A percentile compares a stretch with the other conserved stretches of the same genome.
Evolutionary conservation across 2,113 vertebrate species (phyloP).

Genomic region (Petaurus breviceps): DNA sequence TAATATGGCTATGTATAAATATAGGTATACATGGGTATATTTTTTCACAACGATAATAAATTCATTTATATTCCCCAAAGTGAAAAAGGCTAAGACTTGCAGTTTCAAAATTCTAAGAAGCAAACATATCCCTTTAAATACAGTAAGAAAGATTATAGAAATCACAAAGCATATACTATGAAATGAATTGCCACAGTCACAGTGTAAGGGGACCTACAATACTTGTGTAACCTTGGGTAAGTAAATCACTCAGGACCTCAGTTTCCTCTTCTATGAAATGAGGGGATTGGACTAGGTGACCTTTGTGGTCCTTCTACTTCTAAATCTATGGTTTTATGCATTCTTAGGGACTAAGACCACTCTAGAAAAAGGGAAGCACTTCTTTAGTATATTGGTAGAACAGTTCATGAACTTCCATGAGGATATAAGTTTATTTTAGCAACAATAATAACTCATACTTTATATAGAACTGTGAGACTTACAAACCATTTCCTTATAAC

Average conservation of each 20-base stretch:
- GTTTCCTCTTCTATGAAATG: background rate
- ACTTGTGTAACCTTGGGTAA: background rate
- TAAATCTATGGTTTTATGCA: background rate
- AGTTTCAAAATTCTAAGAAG: background rate
- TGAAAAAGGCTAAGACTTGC: background rate
- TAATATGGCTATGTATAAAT: background rate
- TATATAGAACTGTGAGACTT: background rate
- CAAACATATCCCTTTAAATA: background rate
- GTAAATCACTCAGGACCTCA: background rate
- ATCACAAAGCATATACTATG: background rate
- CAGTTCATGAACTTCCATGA: background rate
- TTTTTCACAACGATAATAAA: background rate
- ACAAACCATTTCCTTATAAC: background rate
- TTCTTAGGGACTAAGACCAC: background rate
- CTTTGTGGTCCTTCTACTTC: background rate
- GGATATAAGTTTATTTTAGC: background rate
- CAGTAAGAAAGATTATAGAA: background rate
- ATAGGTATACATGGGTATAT: background rate
- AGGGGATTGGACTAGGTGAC: background rate
- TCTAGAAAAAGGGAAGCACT: background rate
- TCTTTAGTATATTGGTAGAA: background rate
- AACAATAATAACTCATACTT: background rate
- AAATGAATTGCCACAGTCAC: background rate
- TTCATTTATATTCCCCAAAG: background rate
- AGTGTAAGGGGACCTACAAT: background rate